Conservation (phyloP, 53 echinoderm and acorn worm genomes). For the Astropecten irregularis region DNA sequence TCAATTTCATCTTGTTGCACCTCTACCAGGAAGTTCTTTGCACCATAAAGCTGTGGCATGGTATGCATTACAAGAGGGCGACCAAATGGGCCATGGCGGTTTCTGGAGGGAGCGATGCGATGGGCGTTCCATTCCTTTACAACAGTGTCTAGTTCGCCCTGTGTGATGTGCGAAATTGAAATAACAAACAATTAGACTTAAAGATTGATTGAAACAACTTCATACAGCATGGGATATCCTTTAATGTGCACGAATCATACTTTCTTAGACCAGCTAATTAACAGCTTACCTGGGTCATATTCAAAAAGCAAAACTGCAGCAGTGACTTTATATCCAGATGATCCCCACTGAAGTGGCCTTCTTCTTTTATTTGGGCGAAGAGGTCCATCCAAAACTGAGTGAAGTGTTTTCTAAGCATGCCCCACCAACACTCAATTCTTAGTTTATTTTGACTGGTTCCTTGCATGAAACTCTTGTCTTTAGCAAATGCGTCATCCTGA, state of each 20-base stretch:
- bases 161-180: too few relatives aligned
- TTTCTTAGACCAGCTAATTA: too few relatives aligned
- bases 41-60: conserved; percentile 10
- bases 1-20: conserved; percentile 20
- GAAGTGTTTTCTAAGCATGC: too few relatives aligned
- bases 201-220: too few relatives aligned
- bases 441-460: background rate
- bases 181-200: too few relatives aligned
- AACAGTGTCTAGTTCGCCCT: conserved; percentile 30
- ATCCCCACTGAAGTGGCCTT: background rate
- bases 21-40: background rate
- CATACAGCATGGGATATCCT: too few relatives aligned
- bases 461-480: background rate
- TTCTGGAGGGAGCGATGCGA: conserved; percentile 14
- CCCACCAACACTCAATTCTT: too few relatives aligned
- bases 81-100: conserved; percentile 31
- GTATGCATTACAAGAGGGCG: background rate
- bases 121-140: conserved; percentile 19
- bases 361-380: background rate
- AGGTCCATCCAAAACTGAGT: conserved; percentile 1
- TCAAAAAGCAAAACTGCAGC: background rate
- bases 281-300: background rate
- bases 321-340: background rate
- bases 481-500: background rate
- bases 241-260: too few relatives aligned